Base-by-base conservation (phyloP, 2,888 invertebrate species). In the Bibio marci region DNA sequence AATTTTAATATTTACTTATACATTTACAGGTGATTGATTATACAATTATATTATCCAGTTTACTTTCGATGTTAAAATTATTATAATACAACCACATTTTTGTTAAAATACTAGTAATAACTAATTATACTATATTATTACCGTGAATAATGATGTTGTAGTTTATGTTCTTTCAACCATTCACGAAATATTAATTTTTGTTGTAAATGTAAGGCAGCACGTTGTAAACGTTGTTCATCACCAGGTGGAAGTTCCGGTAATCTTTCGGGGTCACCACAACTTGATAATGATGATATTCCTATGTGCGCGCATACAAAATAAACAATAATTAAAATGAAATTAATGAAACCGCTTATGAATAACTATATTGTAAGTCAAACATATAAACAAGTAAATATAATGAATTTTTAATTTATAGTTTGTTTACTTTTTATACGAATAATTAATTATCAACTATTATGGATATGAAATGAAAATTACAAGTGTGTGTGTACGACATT, bases 281-380 rank as follows among this genome's bases (percentile, higher is more conserved):
- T 82, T 36, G 82, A 80, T 48, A 86, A 62, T 48, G 81, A 80
- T 41, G 85, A 83, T 53, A 87, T 83, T 49, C 86, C 87, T 87
- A 58, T 22, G 4, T 22, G n/a, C n/a, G n/a, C n/a, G n/a, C n/a
- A n/a, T n/a, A n/a, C 1, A 56, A 53, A 33, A 43, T 40, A 45
- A 46, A 41, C 43, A 41, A 34, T 26, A 47, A 43, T 37, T 38
- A 44, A 37, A 40, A 22, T 17, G 14, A 17, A 25, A 28, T 31
- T n/a, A n/a, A n/a, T n/a, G n/a, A n/a, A n/a, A n/a, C n/a, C n/a
- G n/a, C n/a, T n/a, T n/a, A n/a, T n/a, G n/a, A n/a, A n/a, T n/a
- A n/a, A n/a, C n/a, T n/a, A n/a, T n/a, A n/a, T n/a, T n/a, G n/a
- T n/a, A n/a, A n/a, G n/a, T n/a, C n/a, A n/a, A n/a, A n/a, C n/a